Conservation (phyloP, 2,113 vertebrate genomes). For the Aegithalos caudatus region DNA sequence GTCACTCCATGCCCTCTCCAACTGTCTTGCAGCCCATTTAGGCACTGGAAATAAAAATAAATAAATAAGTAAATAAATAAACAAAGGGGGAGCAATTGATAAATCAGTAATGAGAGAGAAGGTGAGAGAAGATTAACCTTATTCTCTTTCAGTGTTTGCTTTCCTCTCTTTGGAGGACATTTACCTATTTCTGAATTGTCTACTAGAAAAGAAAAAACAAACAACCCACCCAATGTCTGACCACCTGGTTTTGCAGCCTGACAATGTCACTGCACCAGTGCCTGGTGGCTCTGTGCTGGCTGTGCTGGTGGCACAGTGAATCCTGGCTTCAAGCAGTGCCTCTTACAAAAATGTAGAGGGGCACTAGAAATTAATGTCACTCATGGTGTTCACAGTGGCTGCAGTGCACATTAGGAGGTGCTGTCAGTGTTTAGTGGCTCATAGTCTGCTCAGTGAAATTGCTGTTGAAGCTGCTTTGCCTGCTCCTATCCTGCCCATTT, state of each 20-base stretch:
- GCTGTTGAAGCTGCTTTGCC: background rate
- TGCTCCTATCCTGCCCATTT: background rate
- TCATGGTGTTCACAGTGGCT: background rate
- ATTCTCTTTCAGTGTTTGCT: background rate
- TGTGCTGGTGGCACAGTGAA: background rate
- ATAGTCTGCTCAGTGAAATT: background rate
- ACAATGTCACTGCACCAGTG: background rate
- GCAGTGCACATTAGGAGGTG: background rate
- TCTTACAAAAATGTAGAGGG: background rate
- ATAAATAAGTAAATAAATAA: too few species aligned
- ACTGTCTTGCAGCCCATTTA: background rate
- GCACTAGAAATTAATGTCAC: background rate
- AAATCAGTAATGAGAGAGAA: background rate
- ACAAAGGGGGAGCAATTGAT: background rate
- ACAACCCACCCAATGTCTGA: background rate
- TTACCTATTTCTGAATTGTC: background rate
- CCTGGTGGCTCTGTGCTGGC: background rate
- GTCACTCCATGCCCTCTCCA: background rate
- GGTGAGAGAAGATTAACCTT: background rate
- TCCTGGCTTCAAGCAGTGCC: background rate
- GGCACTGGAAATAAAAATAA: background rate
- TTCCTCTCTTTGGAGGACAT: background rate
- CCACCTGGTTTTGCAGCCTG: background rate
- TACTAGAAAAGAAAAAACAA: rapidly evolving
- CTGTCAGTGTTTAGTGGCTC: background rate